Conservation (phyloP, 2,797 vertebrate species). For the Danio albolineatus region DNA sequence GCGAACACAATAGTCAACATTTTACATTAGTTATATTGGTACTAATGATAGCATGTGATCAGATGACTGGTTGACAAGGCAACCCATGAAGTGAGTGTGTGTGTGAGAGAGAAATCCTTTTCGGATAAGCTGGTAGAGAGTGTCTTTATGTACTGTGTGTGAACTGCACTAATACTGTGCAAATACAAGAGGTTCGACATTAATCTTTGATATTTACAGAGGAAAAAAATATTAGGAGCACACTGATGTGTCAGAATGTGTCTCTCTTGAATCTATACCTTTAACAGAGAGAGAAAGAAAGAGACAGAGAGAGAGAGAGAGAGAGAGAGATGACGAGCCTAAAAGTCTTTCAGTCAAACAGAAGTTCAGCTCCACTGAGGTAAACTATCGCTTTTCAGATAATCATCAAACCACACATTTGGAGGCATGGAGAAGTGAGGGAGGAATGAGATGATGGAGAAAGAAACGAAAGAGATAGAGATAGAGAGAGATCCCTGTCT, state of each 20-base stretch:
- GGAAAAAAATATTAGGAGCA: conserved; percentile 54
- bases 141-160: conserved; percentile 35
- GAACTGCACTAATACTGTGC: conserved; percentile 63
- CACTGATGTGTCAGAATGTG: conserved; percentile 48
- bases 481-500: conserved; percentile 83
- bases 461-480: conserved; percentile 6
- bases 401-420: conserved; percentile 14
- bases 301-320: background rate
- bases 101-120: conserved; percentile 36
- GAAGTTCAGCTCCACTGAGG: conserved; percentile 22
- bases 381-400: conserved; percentile 19
- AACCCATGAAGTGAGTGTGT: conserved; percentile 38
- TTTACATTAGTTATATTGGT: conserved; percentile 49
- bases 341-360: conserved; percentile 9
- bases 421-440: conserved; percentile 3
- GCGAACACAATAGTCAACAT: conserved; percentile 41
- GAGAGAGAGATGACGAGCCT: background rate
- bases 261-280: conserved; percentile 51
- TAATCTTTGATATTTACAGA: conserved; percentile 59
- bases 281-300: conserved; percentile 23
- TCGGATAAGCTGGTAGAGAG: conserved; percentile 49
- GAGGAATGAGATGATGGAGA: conserved; percentile 18
- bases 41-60: conserved; percentile 53
- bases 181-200: conserved; percentile 43
- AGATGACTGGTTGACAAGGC: conserved; percentile 54